phyloP scores from a whole-genome alignment of 1,140 invertebrate genomes.

The Lordiphosa clarofinis region DNA sequence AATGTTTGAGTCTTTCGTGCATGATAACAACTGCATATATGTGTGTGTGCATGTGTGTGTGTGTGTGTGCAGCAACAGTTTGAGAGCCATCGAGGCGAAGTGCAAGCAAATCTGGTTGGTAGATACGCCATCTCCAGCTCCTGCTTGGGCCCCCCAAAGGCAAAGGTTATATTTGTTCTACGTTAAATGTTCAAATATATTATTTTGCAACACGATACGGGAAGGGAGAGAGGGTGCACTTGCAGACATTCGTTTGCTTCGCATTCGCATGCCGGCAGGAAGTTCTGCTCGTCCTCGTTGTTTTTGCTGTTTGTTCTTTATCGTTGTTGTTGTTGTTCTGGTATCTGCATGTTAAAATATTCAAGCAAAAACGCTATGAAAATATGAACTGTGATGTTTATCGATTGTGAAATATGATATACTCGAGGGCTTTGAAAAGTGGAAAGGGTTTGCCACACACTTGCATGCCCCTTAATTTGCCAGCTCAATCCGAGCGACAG shows the following conservation, averaged over 20 bases:
- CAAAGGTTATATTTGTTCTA: constrained; percentile 78
- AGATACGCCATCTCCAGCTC: constrained; percentile 20
- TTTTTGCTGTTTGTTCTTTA: background rate
- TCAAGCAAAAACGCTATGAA: constrained; percentile 71
- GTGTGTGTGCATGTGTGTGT: no score
- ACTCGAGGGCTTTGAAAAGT: constrained; percentile 15
- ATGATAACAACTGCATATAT: constrained; percentile 61
- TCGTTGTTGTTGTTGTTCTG: constrained; percentile 23
- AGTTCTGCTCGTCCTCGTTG: constrained; percentile 15
- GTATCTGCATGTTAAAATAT: constrained; percentile 66
- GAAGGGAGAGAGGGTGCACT: constrained; percentile 24
- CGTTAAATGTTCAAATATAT: constrained; percentile 78
- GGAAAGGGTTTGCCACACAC: constrained; percentile 16
- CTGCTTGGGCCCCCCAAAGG: constrained; percentile 20
- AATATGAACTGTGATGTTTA: constrained; percentile 79
- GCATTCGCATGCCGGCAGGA: constrained; percentile 48
- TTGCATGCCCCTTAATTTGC: constrained; percentile 70
- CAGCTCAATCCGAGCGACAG: constrained; percentile 48
- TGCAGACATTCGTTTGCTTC: constrained; percentile 52
- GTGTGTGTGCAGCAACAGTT: constrained; percentile 44
- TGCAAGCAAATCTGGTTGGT: constrained; percentile 22
- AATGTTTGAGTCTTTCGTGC: constrained; percentile 66
- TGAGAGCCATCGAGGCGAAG: constrained; percentile 65
- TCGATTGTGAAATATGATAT: constrained; percentile 79
- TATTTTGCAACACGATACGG: constrained; percentile 65